A percentile compares a stretch with the other conserved stretches of the same genome.
phyloP scores from a whole-genome alignment of 1,140 invertebrate species.

The Pseudomyrmex dendroicus region DNA sequence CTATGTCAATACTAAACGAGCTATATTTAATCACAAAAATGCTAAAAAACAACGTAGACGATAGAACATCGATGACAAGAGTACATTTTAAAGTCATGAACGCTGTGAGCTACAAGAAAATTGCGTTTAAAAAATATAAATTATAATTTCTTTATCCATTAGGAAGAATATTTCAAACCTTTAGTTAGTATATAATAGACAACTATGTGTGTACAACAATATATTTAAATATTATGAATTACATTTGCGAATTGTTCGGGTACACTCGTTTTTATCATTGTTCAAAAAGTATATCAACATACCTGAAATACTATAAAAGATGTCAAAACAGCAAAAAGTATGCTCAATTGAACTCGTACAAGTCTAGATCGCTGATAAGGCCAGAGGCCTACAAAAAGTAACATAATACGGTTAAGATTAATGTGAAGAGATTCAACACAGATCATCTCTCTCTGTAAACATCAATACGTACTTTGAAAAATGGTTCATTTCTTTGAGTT shows the following conservation, averaged over 20 bases:
- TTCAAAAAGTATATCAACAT: neutral
- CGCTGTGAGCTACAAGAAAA: neutral
- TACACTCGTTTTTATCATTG: too few relatives aligned
- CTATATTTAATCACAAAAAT: neutral
- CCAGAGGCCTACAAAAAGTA: neutral
- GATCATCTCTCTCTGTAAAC: neutral
- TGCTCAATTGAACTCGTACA: neutral
- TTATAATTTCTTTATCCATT: too few relatives aligned
- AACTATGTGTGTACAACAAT: neutral
- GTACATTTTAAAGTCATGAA: slow-evolving; percentile 8
- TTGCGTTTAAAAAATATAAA: neutral
- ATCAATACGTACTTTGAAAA: neutral
- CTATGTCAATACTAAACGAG: neutral
- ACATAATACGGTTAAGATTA: neutral
- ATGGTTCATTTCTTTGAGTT: too few relatives aligned
- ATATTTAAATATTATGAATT: neutral
- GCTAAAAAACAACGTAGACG: neutral
- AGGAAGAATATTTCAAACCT: too few relatives aligned
- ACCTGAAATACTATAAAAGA: slow-evolving; percentile 8
- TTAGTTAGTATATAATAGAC: too few relatives aligned
- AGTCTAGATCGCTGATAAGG: slow-evolving; percentile 2
- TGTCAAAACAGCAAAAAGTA: neutral
- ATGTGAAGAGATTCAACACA: neutral
- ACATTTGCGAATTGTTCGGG: too few relatives aligned
- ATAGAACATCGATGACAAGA: neutral